Evolutionary conservation across 2,113 vertebrate genomes (phyloP), one percentile per base, ranked within the genome.

Genomic region (Microtus montanus): DNA sequence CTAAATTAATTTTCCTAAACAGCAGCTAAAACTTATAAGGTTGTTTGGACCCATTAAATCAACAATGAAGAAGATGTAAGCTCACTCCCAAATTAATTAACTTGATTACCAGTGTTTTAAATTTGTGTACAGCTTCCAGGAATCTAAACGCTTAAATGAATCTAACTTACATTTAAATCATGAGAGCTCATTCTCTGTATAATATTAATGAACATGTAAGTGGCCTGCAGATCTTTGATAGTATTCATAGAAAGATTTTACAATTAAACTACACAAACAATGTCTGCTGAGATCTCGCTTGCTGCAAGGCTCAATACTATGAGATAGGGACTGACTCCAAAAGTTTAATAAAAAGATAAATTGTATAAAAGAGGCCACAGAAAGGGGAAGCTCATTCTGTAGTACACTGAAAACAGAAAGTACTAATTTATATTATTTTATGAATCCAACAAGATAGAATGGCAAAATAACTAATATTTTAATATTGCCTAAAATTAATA

Each of bases 1-100:
- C 98, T 98, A 98, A 98, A 98, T 98, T 98, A 98, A 98, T 98
- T 98, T 98, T 98, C 97, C 97, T 97, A 92, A 98, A 97, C 97
- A 98, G 96, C 95, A 98, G 97, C 97, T 98, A 97, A 98, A 98
- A 98, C 80, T 97, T 98, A 97, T 93, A 87, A 98, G 97, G 97
- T 96, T 98, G 96, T 98, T 97, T 96, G 90, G 91, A 97, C 97
- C 97, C 97, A 98, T 98, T 98, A 98, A 98, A 95, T 98, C 96
- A 98, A 97, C 97, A 97, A 98, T 98, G 98, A 98, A 98, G 97
- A 98, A 98, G 97, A 97, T 95, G 97, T 98, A 97, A 97, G 96
- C 78, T 78, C 93, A 58, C 95, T 96, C 94, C 95, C 64, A 97
- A 98, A 96, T 97, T 98, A 98, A 98, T 98, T 98, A 98, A 98